Base-by-base conservation (phyloP, 53 echinoderm and acorn worm genomes). In the Crossaster papposus region DNA sequence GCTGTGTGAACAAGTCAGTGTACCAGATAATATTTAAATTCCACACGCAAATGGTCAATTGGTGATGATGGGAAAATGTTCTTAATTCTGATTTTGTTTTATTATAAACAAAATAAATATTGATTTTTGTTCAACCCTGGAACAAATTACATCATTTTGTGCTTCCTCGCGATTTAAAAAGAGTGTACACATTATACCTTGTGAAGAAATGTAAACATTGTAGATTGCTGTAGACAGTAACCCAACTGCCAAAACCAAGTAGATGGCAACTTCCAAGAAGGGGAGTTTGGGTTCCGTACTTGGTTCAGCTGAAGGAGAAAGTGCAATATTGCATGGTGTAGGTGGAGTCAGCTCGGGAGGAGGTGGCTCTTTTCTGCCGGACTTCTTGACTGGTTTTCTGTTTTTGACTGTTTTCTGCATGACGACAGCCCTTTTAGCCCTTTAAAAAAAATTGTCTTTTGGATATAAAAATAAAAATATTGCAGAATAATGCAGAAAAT, bases 171-270 rank as follows among this genome's bases (percentile, higher is more conserved):
- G n/a, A n/a, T n/a, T 30, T 29, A 10, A 32, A 72, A 30, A 2
- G 58, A 17, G 54, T 36, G 26, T 80, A 31, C 15, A 50, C 30
- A 22, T 33, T 50, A 23, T 65, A 84, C 84, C 72, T 72, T 54
- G 84, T 30, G 84, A 84, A 71, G 84, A 84, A 72, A 84, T 29
- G 54, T 84, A 84, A 30, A 84, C 84, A 72, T 84, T 84, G 84
- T 84, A 84, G 84, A 84, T 70, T 20, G 84, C 84, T 65, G 52
- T 32, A 51, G 84, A 71, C 44, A 84, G 30, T 23, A 71, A 51
- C 30, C 70, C 53, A 0, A 84, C 52, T 18, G 17, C 33, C 11
- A 84, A 65, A 2, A 72, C 52, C 15, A 31, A 18, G 30, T 84
- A 84, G 72, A 84, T 2, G 17, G n/a, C 72, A 30, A 84, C 31